Evolutionary conservation across 2,888 invertebrate species (phyloP).

Genomic region (Ophioninae sp.): DNA sequence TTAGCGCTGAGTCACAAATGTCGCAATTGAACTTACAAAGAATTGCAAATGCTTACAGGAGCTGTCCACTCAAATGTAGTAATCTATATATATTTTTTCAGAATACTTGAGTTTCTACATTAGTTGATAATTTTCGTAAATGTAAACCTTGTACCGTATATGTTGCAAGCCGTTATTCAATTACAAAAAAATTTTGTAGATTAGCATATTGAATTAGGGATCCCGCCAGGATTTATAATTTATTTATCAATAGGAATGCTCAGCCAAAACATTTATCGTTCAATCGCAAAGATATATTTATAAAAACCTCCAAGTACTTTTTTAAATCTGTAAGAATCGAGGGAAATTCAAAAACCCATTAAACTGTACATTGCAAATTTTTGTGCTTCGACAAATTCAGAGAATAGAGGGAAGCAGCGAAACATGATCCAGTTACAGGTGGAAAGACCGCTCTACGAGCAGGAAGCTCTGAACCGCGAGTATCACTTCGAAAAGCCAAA

Average conservation of each 20-base stretch:
- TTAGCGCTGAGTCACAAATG: neutral
- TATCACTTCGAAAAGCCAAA: conserved; percentile 81
- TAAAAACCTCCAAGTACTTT: neutral
- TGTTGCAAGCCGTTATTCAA: neutral
- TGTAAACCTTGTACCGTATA: neutral
- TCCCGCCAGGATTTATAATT: no score
- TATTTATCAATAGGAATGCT: neutral
- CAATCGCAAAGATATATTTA: no score
- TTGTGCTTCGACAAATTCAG: neutral
- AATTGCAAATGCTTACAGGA: no score
- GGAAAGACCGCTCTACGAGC: conserved; percentile 82
- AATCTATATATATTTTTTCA: neutral
- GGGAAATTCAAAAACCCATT: neutral
- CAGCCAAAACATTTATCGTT: no score
- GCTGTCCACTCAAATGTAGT: no score
- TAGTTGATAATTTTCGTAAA: neutral
- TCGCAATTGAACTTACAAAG: neutral
- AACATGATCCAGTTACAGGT: conserved; percentile 73
- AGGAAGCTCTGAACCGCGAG: conserved; percentile 81
- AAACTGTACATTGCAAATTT: neutral
- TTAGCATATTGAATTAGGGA: no score
- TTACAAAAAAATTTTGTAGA: neutral
- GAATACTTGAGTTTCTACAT: neutral
- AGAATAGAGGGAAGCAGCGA: conserved; percentile 60
- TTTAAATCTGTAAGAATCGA: neutral